Conservation (phyloP, 2,888 invertebrate genomes). For the Pandemis cinnamomeana region DNA sequence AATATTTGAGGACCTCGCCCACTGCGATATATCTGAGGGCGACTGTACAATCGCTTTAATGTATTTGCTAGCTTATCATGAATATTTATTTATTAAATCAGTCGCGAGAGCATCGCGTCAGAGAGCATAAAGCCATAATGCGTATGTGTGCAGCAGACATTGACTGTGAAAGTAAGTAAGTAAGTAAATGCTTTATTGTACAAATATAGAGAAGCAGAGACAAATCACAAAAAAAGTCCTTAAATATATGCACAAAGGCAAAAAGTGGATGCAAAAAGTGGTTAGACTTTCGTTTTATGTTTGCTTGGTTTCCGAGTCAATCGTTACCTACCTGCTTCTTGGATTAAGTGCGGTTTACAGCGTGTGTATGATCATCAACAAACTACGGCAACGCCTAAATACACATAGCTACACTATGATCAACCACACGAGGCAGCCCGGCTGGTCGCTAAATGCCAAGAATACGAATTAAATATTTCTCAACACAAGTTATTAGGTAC, state of each 20-base stretch:
- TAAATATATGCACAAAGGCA: too few relatives aligned
- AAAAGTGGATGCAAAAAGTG: too few relatives aligned
- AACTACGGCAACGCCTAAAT: background rate
- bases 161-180: too few relatives aligned
- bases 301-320: constrained; percentile 3
- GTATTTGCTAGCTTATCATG: background rate
- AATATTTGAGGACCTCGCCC: too few relatives aligned
- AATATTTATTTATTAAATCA: background rate
- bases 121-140: background rate
- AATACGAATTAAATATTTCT: background rate
- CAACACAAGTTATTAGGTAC: too few relatives aligned
- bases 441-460: background rate
- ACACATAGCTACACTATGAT: background rate
- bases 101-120: background rate
- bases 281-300: background rate
- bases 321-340: background rate
- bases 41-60: background rate
- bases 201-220: too few relatives aligned
- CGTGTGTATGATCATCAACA: background rate
- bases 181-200: too few relatives aligned
- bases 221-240: too few relatives aligned
- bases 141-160: background rate
- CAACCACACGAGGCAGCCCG: background rate
- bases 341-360: background rate
- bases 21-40: too few relatives aligned